Conservation (phyloP, 2,113 vertebrate species). For the Sclerurus mexicanus region DNA sequence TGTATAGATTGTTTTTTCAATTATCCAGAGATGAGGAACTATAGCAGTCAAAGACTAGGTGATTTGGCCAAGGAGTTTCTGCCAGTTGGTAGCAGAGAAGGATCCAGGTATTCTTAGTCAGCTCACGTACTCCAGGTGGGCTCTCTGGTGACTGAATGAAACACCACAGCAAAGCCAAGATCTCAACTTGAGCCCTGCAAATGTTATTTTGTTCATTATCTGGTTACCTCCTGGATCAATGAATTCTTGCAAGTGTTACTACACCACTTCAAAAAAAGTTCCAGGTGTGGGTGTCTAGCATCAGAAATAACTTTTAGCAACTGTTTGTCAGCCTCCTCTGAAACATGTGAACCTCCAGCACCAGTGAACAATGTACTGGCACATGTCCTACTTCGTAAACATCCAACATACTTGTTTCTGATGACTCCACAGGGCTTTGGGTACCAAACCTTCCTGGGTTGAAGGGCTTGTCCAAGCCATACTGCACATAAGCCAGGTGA, state of each 20-base stretch:
- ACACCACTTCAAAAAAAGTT: not conserved
- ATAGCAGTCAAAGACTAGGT: not conserved
- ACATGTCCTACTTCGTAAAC: not conserved
- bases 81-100: not conserved
- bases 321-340: not conserved
- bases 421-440: constrained; percentile 75
- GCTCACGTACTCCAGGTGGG: not conserved
- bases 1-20: not conserved
- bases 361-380: not conserved
- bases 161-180: not conserved
- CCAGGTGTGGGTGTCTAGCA: not conserved
- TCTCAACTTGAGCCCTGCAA: not conserved
- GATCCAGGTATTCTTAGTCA: not conserved
- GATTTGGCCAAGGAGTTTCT: not conserved
- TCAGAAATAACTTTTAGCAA: not conserved
- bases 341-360: not conserved
- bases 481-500: constrained; percentile 72
- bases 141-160: not conserved
- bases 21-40: not conserved
- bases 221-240: not conserved
- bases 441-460: constrained; percentile 91
- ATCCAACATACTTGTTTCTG: not conserved
- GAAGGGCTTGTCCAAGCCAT: constrained; percentile 76
- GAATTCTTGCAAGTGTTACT: not conserved
- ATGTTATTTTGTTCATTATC: not conserved